phyloP scores from a whole-genome alignment of 2,113 vertebrate species.

The Chrysemys picta region DNA sequence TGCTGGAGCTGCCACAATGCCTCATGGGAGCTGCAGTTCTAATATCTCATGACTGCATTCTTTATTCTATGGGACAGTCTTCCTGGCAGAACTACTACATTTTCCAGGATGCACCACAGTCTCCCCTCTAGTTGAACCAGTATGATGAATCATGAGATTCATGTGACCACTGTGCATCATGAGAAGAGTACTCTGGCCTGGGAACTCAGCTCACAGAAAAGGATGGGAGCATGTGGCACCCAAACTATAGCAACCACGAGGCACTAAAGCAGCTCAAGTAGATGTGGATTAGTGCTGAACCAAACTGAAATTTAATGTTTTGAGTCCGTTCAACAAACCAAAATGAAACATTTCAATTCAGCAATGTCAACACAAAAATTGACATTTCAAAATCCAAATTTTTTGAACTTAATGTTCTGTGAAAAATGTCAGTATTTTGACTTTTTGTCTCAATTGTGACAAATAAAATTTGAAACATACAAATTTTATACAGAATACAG shows the following conservation, averaged over 20 bases:
- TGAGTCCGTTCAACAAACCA: not conserved
- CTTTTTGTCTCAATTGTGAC: not conserved
- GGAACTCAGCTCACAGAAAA: not conserved
- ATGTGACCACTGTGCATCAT: not conserved
- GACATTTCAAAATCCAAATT: not conserved
- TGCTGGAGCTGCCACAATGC: not conserved
- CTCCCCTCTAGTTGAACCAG: not conserved
- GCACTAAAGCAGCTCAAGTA: not conserved
- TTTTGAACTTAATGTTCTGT: not conserved
- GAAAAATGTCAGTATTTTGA: not conserved
- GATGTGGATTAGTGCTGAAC: not conserved
- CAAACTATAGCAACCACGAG: not conserved
- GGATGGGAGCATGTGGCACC: not conserved
- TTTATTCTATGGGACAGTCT: not conserved
- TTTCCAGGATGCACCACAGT: not conserved
- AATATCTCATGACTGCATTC: not conserved
- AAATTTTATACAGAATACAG: not conserved
- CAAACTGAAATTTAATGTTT: not conserved
- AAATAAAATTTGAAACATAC: not conserved
- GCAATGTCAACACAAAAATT: not conserved
- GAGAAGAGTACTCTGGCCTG: not conserved
- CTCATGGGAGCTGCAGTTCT: not conserved
- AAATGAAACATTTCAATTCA: not conserved
- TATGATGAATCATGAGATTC: not conserved
- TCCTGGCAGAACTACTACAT: not conserved